Evolutionary conservation across 2,113 vertebrate genomes (phyloP).

Genomic region (Cyprinus carpio): DNA sequence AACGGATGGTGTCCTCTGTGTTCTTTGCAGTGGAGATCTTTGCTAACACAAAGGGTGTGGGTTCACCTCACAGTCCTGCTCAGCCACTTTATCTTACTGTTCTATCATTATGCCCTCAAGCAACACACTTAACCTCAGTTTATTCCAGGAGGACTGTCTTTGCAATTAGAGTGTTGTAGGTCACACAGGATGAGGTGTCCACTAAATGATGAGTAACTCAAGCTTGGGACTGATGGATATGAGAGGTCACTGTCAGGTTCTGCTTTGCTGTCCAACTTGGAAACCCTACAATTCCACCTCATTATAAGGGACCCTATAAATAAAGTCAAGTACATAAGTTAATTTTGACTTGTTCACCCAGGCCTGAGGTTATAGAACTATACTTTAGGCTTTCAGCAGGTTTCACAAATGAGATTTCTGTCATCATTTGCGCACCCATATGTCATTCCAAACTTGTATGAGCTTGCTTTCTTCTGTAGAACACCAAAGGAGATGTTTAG

Average conservation of each 20-base stretch:
- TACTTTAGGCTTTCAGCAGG: not conserved
- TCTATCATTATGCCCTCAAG: not conserved
- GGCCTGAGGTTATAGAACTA: not conserved
- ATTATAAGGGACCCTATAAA: not conserved
- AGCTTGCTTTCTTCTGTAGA: not conserved
- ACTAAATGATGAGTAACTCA: constrained; percentile 13
- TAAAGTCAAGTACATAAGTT: not conserved
- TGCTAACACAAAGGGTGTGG: not conserved
- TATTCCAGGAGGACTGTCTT: constrained; percentile 6
- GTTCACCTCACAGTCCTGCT: constrained; percentile 5
- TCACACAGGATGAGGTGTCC: constrained; percentile 11
- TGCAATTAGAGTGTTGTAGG: constrained; percentile 14
- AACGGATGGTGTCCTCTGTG: not conserved
- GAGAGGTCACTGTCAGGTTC: constrained; percentile 47
- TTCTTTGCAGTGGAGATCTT: not conserved
- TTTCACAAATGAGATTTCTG: not conserved
- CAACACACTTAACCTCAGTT: constrained; percentile 22
- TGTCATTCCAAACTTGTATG: not conserved
- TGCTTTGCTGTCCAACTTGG: not conserved
- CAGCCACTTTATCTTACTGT: not conserved
- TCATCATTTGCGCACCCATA: not conserved
- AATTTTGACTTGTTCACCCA: not conserved
- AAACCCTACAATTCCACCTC: constrained; percentile 38
- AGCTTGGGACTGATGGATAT: constrained; percentile 36
- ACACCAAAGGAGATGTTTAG: not conserved